These are phyloP conservation scores for Pachyseris speciosa DNA, from an alignment of 64 coral and sea anemone species.

Conservation along the genomic window DNA sequence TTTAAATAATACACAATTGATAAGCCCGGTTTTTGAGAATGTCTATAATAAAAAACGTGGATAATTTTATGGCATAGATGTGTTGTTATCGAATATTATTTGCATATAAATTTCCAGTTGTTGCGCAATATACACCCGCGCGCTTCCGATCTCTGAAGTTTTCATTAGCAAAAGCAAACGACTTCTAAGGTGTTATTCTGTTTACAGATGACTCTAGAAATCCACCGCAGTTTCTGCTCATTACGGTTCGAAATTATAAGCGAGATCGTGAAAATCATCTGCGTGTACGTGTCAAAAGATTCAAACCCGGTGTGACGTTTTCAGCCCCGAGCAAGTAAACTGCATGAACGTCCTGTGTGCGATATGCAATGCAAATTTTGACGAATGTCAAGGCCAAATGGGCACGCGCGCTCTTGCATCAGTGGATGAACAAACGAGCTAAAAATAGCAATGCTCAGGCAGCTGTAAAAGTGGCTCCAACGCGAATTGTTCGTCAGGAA, in stretches of 20 bases:
- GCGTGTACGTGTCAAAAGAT: background rate
- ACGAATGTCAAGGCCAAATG: conserved; percentile 14
- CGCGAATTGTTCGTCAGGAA: background rate
- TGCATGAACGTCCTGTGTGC: too few relatives aligned
- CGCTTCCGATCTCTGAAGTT: background rate
- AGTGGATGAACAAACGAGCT: background rate
- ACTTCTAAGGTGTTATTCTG: background rate
- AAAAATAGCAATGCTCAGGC: background rate
- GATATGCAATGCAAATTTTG: background rate
- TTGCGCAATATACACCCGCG: background rate
- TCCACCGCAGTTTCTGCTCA: background rate
- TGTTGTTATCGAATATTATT: background rate
- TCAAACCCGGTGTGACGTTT: background rate
- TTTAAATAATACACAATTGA: background rate
- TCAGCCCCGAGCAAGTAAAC: background rate
- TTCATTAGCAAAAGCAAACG: background rate
- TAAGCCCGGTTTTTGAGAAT: background rate
- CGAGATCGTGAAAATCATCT: background rate
- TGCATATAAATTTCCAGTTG: background rate
- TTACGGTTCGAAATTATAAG: background rate
- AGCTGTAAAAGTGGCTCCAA: background rate
- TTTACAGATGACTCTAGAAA: background rate
- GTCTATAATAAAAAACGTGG: conserved; percentile 11
- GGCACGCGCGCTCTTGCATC: background rate
- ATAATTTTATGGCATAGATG: conserved; percentile 8